Evolutionary conservation across 2,888 invertebrate species (phyloP).

Genomic region (Hypselothyrea guttata): DNA sequence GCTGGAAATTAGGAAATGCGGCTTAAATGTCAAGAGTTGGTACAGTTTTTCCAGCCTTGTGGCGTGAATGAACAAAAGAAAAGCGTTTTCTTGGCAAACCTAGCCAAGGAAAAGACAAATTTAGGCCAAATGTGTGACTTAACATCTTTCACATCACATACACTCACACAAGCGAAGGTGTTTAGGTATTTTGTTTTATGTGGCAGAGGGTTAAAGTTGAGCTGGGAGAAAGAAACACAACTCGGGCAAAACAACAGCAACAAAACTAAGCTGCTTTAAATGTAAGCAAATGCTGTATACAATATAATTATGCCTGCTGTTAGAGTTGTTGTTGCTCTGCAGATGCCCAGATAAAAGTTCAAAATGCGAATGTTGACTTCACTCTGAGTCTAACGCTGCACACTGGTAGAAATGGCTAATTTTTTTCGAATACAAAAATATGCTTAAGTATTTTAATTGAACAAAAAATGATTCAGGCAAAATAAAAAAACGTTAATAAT

Average conservation of each 20-base stretch:
- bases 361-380: slow-evolving; percentile 61
- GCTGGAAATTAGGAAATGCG: slow-evolving; percentile 68
- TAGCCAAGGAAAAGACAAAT: slow-evolving; percentile 67
- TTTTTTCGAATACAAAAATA: too few species aligned
- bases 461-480: too few species aligned
- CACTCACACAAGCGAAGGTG: slow-evolving; percentile 47
- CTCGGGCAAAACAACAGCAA: slow-evolving; percentile 36
- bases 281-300: slow-evolving; percentile 66
- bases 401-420: too few species aligned
- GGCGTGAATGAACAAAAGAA: slow-evolving; percentile 72
- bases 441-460: too few species aligned
- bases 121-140: slow-evolving; percentile 77
- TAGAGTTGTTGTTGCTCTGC: slow-evolving; percentile 41
- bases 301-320: slow-evolving; percentile 64
- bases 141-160: slow-evolving; percentile 72
- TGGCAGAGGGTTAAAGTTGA: slow-evolving; percentile 72
- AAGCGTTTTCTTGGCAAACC: slow-evolving; percentile 43
- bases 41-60: slow-evolving; percentile 65
- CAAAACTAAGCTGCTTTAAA: slow-evolving; percentile 44
- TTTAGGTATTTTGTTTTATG: slow-evolving; percentile 56
- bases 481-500: too few species aligned
- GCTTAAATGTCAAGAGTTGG: slow-evolving; percentile 74
- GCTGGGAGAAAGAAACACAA: slow-evolving; percentile 55
- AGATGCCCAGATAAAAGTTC: slow-evolving; percentile 74
- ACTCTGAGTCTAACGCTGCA: too few species aligned